These are phyloP conservation scores for Cotesia congregata DNA, from an alignment of 2,888 invertebrate genomes.

Conservation along the genomic window DNA sequence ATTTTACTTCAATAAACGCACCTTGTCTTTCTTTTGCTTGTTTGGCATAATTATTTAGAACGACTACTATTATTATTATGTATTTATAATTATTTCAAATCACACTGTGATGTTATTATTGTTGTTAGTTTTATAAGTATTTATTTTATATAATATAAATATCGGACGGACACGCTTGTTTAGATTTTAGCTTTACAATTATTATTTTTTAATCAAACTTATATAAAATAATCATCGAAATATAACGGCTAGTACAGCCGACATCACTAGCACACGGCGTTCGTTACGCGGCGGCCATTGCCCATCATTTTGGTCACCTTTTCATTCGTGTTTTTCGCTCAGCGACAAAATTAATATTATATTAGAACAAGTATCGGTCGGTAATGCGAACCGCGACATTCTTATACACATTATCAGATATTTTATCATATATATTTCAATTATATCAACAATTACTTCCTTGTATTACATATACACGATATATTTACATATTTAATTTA, in stretches of 20 bases:
- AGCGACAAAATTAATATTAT: conserved; percentile 12
- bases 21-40: conserved; percentile 66
- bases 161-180: conserved; percentile 49
- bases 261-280: conserved; percentile 48
- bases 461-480: too few relatives aligned
- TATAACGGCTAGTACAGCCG: conserved; percentile 51
- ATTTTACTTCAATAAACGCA: conserved; percentile 54
- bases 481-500: too few relatives aligned
- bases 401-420: neutral
- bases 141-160: conserved; percentile 43
- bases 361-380: neutral
- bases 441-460: too few relatives aligned
- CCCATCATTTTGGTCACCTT: conserved; percentile 35
- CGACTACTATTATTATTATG: neutral
- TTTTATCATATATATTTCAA: neutral
- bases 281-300: conserved; percentile 57
- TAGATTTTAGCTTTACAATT: neutral
- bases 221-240: conserved; percentile 25
- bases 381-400: neutral
- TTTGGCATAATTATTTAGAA: conserved; percentile 57
- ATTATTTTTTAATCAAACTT: conserved; percentile 38
- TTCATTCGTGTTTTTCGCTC: conserved; percentile 16
- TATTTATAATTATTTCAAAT: conserved; percentile 19
- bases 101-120: conserved; percentile 17
- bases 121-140: conserved; percentile 6